Base-by-base conservation (phyloP, 2,797 vertebrate genomes). In the Gymnoscopelus microlampas region DNA sequence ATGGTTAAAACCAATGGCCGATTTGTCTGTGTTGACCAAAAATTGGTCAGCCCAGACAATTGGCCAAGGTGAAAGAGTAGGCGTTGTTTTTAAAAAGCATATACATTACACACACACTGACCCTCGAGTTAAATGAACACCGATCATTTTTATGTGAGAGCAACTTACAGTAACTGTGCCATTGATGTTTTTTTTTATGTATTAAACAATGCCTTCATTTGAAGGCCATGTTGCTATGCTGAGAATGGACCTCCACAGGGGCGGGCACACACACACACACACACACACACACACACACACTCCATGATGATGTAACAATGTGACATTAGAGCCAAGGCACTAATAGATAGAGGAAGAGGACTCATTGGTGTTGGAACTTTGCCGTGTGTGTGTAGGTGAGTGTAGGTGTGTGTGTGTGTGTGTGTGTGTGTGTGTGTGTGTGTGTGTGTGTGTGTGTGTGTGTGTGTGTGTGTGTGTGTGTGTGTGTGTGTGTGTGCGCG, bases 321-420 rank as follows among this genome's bases (percentile, higher is more conserved):
- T 71, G 56, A 70, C 53, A 47, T 57, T 65, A 71, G 39, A 70
- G 73, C 61, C 70, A 75, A 66, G 68, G 77, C 68, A 78, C 49
- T 68, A 72, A 74, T 6, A 64, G 77, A 82, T 77, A 79, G 81
- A 86, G 79, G 77, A 86, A 80, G 80, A 84, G 82, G 79, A 83
- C 82, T 72, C 58, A 44, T 66, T 81, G 67, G 64, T 66, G 70
- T 23, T 80, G 82, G 80, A 77, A 73, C 68, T 68, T 73, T 61
- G 71, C 59, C 10, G 53, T 47, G 14, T 57, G 60, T 39, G 5
- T n/a, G 51, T 60, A 53, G 65, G 66, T 53, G 56, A 12, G 3
- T 44, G 69, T 32, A 35, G 32, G 62, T 44, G 32, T 69, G 44
- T 50, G 48, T 23, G 9, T 26, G 15, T 32, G 35, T 19, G 14